Base-by-base conservation (phyloP, 2,797 vertebrate species). In the Botia kubotai region DNA sequence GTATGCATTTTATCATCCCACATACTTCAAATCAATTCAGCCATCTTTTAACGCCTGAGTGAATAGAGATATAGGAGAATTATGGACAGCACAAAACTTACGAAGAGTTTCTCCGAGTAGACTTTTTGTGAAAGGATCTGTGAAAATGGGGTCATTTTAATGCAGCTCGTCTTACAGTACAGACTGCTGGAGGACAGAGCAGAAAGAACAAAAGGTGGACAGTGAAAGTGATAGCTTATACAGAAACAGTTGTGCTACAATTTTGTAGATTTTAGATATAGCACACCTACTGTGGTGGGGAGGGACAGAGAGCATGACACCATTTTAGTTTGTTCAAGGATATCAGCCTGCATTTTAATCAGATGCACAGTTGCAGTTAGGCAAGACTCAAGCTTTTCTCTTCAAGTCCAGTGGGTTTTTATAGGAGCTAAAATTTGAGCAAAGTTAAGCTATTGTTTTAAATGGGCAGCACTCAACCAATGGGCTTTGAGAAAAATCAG, bases 1-100 rank as follows among this genome's bases (percentile, higher is more conserved):
- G 69, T 39, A 60, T 36, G 23, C 17, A 55, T 77, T 60, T 78
- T 36, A 65, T 67, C 39, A 53, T 53, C 16, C 26, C 19, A 53
- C 26, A 50, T 50, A 13, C 16, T 62, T 14, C 19, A 77, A 77
- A 68, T 81, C 14, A 60, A 19, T 21, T 63, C 3, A 43, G 39
- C 88, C 89, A 83, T 89, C 91, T 81, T 85, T 39, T 88, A 87
- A 33, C 52, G 26, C 19, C 73, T 68, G 48, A 81, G 43, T 82
- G 79, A 81, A 16, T 4, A 21, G 8, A 6, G 55, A 55, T 55
- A 36, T 48, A 71, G 66, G 75, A 71, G 29, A 53, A 57, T 53
- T 66, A 55, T 53, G 62, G 52, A 65, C 7, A n/a, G 16, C 0
- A 5, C 12, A 36, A 50, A 68, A 75, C 23, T 65, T 4, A n/a